Percentiles rank a stretch among this genome's conserved stretches.
These are phyloP conservation scores for Heliconius himera DNA, from an alignment of 1,140 invertebrate genomes.

Conservation along the genomic window DNA sequence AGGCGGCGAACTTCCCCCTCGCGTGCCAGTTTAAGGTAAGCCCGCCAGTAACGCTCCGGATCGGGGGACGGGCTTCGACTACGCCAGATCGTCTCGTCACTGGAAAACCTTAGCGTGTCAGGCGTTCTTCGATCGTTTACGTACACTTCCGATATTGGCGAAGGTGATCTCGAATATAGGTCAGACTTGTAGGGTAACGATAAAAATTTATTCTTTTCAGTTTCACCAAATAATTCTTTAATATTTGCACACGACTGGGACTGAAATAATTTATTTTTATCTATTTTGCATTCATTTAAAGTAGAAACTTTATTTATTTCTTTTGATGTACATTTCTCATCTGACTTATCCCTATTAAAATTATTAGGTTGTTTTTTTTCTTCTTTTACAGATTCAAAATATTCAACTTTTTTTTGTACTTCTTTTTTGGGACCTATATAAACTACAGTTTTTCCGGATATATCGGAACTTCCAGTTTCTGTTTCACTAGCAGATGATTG, in stretches of 20 bases:
- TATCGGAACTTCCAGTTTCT: constrained; percentile 87
- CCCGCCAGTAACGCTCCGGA: constrained; percentile 86
- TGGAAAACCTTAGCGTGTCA: constrained; percentile 81
- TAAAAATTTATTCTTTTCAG: constrained; percentile 78
- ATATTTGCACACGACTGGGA: constrained; percentile 88
- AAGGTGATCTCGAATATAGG: constrained; percentile 70
- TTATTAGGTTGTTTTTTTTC: constrained; percentile 44
- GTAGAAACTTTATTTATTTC: not conserved
- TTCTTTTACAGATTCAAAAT: constrained; percentile 86
- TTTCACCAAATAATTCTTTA: constrained; percentile 90
- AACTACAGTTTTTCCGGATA: constrained; percentile 86
- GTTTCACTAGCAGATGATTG: constrained; percentile 82
- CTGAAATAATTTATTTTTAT: constrained; percentile 71
- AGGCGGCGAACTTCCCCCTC: constrained; percentile 89
- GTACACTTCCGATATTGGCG: constrained; percentile 69
- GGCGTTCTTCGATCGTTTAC: constrained; percentile 68
- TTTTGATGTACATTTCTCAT: constrained; percentile 67
- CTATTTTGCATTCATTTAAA: constrained; percentile 44
- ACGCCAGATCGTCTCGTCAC: constrained; percentile 84
- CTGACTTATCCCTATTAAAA: constrained; percentile 81
- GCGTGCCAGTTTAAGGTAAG: constrained; percentile 86
- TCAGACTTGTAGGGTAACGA: constrained; percentile 68
- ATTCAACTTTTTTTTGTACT: constrained; percentile 88
- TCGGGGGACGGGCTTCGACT: constrained; percentile 86
- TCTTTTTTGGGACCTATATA: constrained; percentile 81